phyloP scores from a whole-genome alignment of 2,797 vertebrate species.

The Chaunax sp. region DNA sequence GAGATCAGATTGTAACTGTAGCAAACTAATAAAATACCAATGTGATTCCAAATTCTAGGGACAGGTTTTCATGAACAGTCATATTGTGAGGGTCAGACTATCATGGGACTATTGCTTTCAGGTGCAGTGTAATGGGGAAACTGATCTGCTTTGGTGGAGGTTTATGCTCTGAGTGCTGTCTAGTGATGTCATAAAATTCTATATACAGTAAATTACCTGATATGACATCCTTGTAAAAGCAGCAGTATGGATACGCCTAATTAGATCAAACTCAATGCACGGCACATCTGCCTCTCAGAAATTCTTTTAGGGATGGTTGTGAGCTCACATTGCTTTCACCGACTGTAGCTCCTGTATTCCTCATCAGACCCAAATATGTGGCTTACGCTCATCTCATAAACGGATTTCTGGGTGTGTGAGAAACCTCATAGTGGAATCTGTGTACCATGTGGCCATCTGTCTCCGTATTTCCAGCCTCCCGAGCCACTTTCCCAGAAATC shows the following conservation, averaged over 20 bases:
- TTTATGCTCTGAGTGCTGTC: too few relatives aligned
- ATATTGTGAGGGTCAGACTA: too few relatives aligned
- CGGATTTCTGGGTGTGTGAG: conserved; percentile 72
- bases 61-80: too few relatives aligned
- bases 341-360: conserved; percentile 59
- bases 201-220: conserved; percentile 42
- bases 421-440: conserved; percentile 57
- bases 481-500: conserved; percentile 73
- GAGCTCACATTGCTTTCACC: conserved; percentile 53
- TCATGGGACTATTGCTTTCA: too few relatives aligned
- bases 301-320: conserved; percentile 68
- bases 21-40: too few relatives aligned
- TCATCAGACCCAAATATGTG: conserved; percentile 75
- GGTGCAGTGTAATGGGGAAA: too few relatives aligned
- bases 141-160: too few relatives aligned
- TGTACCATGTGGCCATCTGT: conserved; percentile 72
- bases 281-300: conserved; percentile 70
- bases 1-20: too few relatives aligned
- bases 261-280: conserved; percentile 52
- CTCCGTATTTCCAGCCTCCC: conserved; percentile 61
- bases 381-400: conserved; percentile 70
- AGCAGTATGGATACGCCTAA: conserved; percentile 40
- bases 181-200: conserved; percentile 4
- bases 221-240: conserved; percentile 55
- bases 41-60: too few relatives aligned